Base-by-base conservation (phyloP, 1,140 invertebrate genomes). In the Trigoniulus corallinus region DNA sequence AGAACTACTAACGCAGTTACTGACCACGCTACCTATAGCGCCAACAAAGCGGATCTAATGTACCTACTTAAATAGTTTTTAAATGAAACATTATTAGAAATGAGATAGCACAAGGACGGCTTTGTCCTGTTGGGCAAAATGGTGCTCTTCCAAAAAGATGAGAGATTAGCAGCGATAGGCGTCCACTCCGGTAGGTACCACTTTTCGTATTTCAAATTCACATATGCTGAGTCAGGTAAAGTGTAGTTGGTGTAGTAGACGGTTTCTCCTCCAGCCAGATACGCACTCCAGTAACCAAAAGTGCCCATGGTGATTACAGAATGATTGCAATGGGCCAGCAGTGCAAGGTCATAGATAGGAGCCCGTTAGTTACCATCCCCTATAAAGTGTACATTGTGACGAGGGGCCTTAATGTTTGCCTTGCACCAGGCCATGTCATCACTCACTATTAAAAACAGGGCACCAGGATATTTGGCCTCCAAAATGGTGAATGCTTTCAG, bases 361-460 rank as follows among this genome's bases (percentile, higher is more conserved):
- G 12, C n/a, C 15, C 7, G 10, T 4, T 7, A 4, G n/a, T 62
- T 56, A 37, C 69, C 64, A n/a, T 68, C 69, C 1, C 72, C 59
- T 27, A 75, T 70, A 53, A 63, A 71, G 15, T 74, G 67, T 54
- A 70, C 68, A 40, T 66, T 61, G 37, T 62, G 63, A 34, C 60
- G 56, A 15, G 54, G 59, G 20, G 58, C 59, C 34, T 48, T 18
- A 4, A 63, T 24, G 34, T 62, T 51, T 21, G 49, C 37, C 18
- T 69, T 67, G 60, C 76, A 78, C 76, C 76, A 78, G 2, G 51
- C 55, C 40, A 76, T 72, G 57, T 77, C 77, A 58, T 79, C 77
- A 58, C 76, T 78, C 27, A 75, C 69, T 2, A 78, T 67, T 22
- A 78, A 57, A 58, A 79, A 79, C 10, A 76, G 54, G 1, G 70